These are phyloP conservation scores for Bucco capensis DNA, from an alignment of 2,113 vertebrate genomes.

Conservation along the genomic window DNA sequence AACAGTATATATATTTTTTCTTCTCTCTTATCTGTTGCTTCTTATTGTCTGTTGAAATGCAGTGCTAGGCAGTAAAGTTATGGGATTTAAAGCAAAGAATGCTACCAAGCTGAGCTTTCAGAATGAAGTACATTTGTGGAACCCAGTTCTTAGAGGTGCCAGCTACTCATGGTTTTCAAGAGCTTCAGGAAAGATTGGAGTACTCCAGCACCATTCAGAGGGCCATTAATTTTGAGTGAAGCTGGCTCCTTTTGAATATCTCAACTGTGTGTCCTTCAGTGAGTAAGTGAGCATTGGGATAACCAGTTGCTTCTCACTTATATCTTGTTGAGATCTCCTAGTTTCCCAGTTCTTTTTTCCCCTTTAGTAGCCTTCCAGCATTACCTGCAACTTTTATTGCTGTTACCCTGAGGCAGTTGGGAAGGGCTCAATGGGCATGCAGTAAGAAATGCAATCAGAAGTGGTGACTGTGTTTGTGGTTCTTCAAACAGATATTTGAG, in stretches of 20 bases:
- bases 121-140: not conserved
- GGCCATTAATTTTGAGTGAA: not conserved
- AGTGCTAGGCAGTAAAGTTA: not conserved
- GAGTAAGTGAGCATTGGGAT: not conserved
- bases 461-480: not conserved
- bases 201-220: conserved; percentile 9
- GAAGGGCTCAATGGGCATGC: not conserved
- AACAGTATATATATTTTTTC: not conserved
- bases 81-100: not conserved
- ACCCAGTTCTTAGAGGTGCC: not conserved
- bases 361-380: not conserved
- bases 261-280: not conserved
- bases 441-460: not conserved
- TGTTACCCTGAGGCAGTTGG: accelerated
- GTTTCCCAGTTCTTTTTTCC: not conserved
- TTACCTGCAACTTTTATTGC: not conserved
- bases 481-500: not conserved
- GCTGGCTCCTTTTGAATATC: not conserved
- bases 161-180: not conserved
- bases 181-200: not conserved
- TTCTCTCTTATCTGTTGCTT: not conserved
- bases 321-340: accelerated
- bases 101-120: not conserved
- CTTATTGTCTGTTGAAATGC: not conserved
- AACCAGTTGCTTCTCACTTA: not conserved